Conservation (phyloP, 2,888 invertebrate species). For the Yponomeuta plumbellus region DNA sequence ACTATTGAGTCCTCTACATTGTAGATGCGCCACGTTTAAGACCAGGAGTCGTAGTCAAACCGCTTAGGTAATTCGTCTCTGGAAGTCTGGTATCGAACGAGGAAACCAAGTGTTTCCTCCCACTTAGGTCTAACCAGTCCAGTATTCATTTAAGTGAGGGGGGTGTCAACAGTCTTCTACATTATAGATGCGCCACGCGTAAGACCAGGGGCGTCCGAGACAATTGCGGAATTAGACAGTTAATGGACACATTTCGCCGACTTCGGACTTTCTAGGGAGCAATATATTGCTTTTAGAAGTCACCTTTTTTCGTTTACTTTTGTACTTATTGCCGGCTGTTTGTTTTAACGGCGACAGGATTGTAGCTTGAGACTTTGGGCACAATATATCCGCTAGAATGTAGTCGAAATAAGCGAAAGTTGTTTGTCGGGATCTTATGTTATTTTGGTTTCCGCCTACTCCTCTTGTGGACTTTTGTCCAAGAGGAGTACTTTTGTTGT, state of each 20-base stretch:
- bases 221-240: neutral
- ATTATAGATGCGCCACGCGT: slow-evolving; percentile 2
- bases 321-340: neutral
- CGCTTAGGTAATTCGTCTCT: neutral
- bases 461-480: too few species aligned
- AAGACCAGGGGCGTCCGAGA: neutral
- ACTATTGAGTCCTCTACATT: too few species aligned
- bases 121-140: neutral
- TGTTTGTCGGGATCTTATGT: too few species aligned
- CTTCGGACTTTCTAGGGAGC: neutral
- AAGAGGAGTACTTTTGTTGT: too few species aligned
- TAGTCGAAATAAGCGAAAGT: too few species aligned
- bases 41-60: too few species aligned
- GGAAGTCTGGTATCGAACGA: neutral
- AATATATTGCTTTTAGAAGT: neutral
- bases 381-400: too few species aligned
- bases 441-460: too few species aligned
- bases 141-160: neutral
- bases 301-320: neutral
- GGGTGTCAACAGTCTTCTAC: neutral
- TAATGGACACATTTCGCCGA: neutral
- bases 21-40: too few species aligned
- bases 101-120: neutral
- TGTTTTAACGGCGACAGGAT: neutral
- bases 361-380: neutral